Evolutionary conservation across 2,797 vertebrate genomes (phyloP), one percentile per base, ranked within the genome.

Genomic region (Sparidentex hasta): DNA sequence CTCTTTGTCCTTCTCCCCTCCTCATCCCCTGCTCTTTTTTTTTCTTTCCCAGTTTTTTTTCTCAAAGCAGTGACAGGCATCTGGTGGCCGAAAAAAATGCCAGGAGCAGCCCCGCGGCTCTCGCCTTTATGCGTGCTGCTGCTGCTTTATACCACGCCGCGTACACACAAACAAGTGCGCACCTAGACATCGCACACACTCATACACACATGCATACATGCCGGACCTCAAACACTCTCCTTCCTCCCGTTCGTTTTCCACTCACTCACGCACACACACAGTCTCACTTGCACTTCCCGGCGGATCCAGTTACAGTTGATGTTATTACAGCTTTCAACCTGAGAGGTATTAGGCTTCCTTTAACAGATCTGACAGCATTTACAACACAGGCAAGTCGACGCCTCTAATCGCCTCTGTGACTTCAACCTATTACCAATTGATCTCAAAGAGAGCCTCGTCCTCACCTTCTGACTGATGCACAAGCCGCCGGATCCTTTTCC

Each of bases 41-140:
- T 47, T 29, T 81, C 89, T 91, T 92, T 89, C 92, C 92, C 5
- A 33, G 7, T 1, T 7, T 50, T 74, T 54, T 72, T 65, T 87
- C 91, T 92, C 87, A 81, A 84, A 94, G 90, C 93, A 94, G 95
- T 97, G 97, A 97, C 97, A 97, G 97, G 96, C 96, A 96, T 96
- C 95, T 95, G 95, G 96, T 89, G 88, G 93, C 94, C 87, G 76
- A 95, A 95, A 95, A 95, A 95, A 95, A 92, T 90, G 94, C 92
- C 93, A 87, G 90, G 81, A 94, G 93, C 94, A 90, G 86, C 92
- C 94, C 90, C 41, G 84, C 73, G 88, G 94, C 94, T 87, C 82
- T 90, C 29, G 90, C 88, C 88, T 94, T 94, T 87, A 91, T 90
- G 84, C 85, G 47, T 82, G 81, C 82, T 86, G 82, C 77, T 86